Conservation (phyloP, 2,113 vertebrate species). For the Clarias macrocephalus region DNA sequence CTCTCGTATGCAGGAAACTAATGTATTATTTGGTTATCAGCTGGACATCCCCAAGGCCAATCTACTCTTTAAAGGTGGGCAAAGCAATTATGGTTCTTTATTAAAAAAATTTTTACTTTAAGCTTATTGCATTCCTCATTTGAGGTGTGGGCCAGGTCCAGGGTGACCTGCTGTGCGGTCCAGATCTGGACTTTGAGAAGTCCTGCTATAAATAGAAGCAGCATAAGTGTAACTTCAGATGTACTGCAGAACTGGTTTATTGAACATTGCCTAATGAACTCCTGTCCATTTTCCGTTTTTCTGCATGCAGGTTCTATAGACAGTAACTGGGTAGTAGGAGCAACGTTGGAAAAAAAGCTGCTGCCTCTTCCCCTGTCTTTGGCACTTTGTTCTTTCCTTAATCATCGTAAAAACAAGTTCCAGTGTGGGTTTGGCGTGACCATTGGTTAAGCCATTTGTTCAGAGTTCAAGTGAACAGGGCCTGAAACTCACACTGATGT, state of each 20-base stretch:
- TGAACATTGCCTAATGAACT: neutral
- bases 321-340: constrained; percentile 87
- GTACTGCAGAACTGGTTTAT: neutral
- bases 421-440: constrained; percentile 87
- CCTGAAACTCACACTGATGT: neutral
- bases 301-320: constrained; percentile 81
- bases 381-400: constrained; percentile 84
- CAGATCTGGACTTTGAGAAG: too few species aligned
- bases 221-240: neutral
- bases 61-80: constrained; percentile 83
- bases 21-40: constrained; percentile 84
- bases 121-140: too few species aligned
- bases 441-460: constrained; percentile 71
- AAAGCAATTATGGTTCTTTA: neutral
- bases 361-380: constrained; percentile 82
- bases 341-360: constrained; percentile 85
- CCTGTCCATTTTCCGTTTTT: neutral
- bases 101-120: too few species aligned
- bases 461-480: neutral
- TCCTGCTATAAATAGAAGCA: neutral
- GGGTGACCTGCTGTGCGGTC: too few species aligned
- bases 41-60: constrained; percentile 86
- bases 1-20: constrained; percentile 83
- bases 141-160: too few species aligned
- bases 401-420: constrained; percentile 88